Evolutionary conservation across 2,113 vertebrate species (phyloP), one percentile per base, ranked within the genome.

Genomic region (Phalacrocorax carbo): DNA sequence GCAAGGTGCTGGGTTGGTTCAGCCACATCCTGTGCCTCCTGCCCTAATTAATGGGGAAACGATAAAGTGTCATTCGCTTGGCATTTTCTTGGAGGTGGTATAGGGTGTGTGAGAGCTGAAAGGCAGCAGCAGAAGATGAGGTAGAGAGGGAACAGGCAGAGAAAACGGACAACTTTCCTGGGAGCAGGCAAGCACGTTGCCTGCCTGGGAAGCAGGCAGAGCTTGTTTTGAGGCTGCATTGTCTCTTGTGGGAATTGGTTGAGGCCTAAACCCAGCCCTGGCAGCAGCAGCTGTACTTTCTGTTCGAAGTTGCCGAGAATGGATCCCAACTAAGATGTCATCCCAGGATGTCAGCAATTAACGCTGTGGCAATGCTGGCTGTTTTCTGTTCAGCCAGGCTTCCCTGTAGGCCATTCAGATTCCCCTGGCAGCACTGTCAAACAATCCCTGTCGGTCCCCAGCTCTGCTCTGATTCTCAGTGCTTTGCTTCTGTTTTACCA

Each of bases 321-420:
- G 94, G 86, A 87, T 96, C 95, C 95, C 91, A 95, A 76, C 88
- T 94, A 95, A 94, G 93, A 95, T 96, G 94, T 97, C 94, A 95
- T 96, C 96, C 88, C 88, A 94, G 95, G 97, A 97, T 97, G 97
- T 96, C 73, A 1, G 94, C 91, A 96, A 94, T 97, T 95, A 96
- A 95, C 7, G 2, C 96, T 95, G 91, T 82, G 93, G 96, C 91
- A 84, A 75, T 0, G 17, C 86, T 85, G 86, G 70, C 76, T 96
- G 94, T 92, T 91, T 93, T 92, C 85, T 84, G 80, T 88, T 76
- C 75, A 93, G 85, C 87, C 93, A 94, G 71, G 75, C 96, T 97
- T 96, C 93, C 94, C 93, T 94, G 96, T 95, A 96, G 96, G 96
- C 92, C 94, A 80, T 95, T 96, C 94, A 94, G 52, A 94, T 94